These are phyloP conservation scores for Hyphantria cunea DNA, from an alignment of 1,140 invertebrate genomes.

Conservation along the genomic window DNA sequence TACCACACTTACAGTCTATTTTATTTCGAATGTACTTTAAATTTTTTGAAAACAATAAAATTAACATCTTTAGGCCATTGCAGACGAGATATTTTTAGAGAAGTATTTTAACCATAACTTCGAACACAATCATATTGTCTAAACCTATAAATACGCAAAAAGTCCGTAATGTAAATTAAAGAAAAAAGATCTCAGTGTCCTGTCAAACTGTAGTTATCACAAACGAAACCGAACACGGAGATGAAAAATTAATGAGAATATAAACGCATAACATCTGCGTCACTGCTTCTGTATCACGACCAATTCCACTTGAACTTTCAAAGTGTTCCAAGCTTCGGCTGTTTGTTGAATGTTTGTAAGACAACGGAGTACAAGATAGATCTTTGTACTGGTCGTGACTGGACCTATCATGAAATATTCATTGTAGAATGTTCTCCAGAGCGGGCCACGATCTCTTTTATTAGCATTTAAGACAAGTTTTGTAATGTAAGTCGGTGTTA, in stretches of 20 bases:
- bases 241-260: constrained; percentile 56
- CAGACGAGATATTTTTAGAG: too few species aligned
- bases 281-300: constrained; percentile 24
- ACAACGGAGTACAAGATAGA: constrained; percentile 6
- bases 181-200: constrained; percentile 13
- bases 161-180: constrained; percentile 5
- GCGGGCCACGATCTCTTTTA: constrained; percentile 47
- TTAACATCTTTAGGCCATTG: too few species aligned
- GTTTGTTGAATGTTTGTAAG: neutral
- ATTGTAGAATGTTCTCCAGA: constrained; percentile 38
- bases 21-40: too few species aligned
- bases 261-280: constrained; percentile 52
- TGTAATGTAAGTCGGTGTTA: constrained; percentile 47
- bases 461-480: constrained; percentile 59
- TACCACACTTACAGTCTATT: too few species aligned
- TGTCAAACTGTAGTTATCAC: constrained; percentile 37
- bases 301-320: constrained; percentile 31
- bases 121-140: too few species aligned
- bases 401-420: constrained; percentile 53
- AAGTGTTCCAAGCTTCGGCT: neutral
- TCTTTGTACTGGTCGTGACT: constrained; percentile 36
- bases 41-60: neutral
- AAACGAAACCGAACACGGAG: constrained; percentile 36
- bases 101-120: too few species aligned
- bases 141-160: neutral